A percentile compares a stretch with the other conserved stretches of the same genome.
These are phyloP conservation scores for Columba livia DNA, from an alignment of 2,113 vertebrate species.

Conservation along the genomic window DNA sequence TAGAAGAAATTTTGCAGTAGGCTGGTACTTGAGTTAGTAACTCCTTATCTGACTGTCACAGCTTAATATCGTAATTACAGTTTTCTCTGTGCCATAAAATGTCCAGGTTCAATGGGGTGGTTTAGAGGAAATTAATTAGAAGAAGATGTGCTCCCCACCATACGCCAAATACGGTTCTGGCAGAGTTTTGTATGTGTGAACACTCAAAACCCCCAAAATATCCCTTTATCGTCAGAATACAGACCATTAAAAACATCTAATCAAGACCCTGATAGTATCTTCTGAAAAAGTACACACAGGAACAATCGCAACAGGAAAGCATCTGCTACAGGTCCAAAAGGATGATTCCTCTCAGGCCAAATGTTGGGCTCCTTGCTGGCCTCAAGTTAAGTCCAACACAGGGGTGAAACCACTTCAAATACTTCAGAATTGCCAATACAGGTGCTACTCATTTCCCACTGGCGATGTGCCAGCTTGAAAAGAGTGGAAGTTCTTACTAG, in stretches of 20 bases:
- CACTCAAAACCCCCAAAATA: background rate
- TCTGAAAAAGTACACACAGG: background rate
- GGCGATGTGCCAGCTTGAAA: background rate
- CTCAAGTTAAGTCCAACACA: background rate
- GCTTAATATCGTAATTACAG: background rate
- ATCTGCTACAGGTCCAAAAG: background rate
- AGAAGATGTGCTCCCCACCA: background rate
- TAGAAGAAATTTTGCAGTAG: background rate
- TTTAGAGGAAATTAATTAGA: background rate
- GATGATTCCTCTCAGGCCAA: background rate
- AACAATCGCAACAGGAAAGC: background rate
- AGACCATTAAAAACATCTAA: background rate
- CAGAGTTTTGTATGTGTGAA: background rate
- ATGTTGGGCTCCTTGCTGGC: background rate
- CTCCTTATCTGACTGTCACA: background rate
- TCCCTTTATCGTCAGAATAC: background rate
- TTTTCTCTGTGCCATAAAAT: background rate
- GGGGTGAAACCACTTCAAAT: background rate
- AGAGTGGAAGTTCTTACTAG: background rate
- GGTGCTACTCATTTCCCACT: background rate
- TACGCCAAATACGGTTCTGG: background rate
- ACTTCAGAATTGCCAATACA: background rate
- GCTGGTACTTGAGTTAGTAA: background rate
- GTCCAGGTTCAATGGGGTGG: background rate
- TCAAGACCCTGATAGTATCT: background rate